phyloP scores from a whole-genome alignment of 2,888 invertebrate genomes.

The Meganola albula region DNA sequence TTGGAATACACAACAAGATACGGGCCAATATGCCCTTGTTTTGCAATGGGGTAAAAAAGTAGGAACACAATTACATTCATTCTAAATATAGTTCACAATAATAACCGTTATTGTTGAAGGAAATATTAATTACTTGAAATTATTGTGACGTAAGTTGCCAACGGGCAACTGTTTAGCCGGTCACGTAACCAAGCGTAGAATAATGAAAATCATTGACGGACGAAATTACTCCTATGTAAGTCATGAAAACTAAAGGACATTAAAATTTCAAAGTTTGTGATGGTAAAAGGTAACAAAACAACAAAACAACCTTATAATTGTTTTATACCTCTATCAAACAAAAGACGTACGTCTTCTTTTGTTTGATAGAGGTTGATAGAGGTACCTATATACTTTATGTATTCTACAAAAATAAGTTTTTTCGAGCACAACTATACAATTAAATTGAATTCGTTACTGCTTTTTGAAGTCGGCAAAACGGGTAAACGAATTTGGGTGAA shows the following conservation, averaged over 20 bases:
- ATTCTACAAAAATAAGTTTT: neutral
- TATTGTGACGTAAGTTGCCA: conserved; percentile 23
- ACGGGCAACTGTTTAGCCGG: conserved; percentile 17
- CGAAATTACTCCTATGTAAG: conserved; percentile 20
- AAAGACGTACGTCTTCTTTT: no score
- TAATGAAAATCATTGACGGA: conserved; percentile 23
- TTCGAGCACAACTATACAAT: neutral
- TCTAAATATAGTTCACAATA: no score
- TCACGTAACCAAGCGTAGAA: no score
- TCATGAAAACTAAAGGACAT: conserved; percentile 19
- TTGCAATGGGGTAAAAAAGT: conserved; percentile 8
- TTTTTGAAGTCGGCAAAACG: neutral
- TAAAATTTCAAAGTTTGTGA: no score
- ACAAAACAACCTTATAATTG: no score
- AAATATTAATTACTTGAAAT: conserved; percentile 29
- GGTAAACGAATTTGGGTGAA: no score
- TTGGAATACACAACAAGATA: no score
- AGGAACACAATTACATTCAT: conserved; percentile 9
- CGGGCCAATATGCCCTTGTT: no score
- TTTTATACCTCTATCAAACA: no score
- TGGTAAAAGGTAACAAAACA: no score
- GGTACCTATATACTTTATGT: no score
- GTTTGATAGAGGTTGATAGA: no score
- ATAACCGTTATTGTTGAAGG: conserved; percentile 19
- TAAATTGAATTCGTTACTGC: neutral